Evolutionary conservation across 2,797 vertebrate species (phyloP).

Genomic region (Thamnophis elegans): DNA sequence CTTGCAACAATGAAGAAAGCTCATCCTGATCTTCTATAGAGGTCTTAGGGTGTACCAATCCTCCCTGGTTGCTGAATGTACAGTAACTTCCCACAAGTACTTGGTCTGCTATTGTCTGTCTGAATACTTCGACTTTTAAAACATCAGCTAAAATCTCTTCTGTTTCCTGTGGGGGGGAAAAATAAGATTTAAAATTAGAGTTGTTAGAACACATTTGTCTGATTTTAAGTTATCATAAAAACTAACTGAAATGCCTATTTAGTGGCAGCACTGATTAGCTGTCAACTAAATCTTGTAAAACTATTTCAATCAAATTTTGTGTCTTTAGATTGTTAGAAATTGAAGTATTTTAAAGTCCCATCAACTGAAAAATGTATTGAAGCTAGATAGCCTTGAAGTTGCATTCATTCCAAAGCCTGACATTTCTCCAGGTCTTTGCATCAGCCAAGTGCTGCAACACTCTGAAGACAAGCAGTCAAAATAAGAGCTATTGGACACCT

Average conservation of each 20-base stretch:
- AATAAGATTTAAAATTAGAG: not conserved
- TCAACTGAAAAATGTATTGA: not conserved
- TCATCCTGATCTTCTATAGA: constrained; percentile 97
- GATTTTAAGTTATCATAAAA: not conserved
- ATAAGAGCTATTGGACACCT: not conserved
- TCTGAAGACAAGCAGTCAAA: not conserved
- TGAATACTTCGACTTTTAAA: constrained; percentile 96
- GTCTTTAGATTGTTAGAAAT: not conserved
- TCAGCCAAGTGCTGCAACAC: not conserved
- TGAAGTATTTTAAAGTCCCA: not conserved
- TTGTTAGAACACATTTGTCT: not conserved
- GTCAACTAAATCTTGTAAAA: not conserved
- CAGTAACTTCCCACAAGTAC: constrained; percentile 96
- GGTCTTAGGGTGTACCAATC: constrained; percentile 93
- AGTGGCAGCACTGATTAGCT: not conserved
- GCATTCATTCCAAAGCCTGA: not conserved
- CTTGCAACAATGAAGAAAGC: constrained; percentile 93
- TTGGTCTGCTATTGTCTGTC: constrained; percentile 95
- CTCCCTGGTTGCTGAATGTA: constrained; percentile 94
- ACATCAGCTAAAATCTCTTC: constrained; percentile 96
- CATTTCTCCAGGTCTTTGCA: not conserved
- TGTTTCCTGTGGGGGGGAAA: constrained; percentile 80
- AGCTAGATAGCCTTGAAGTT: not conserved
- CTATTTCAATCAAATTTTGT: not conserved
- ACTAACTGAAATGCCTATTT: not conserved